A percentile compares a stretch with the other conserved stretches of the same genome.
Evolutionary conservation across 2,888 invertebrate genomes (phyloP).

Genomic region (Ceraclea dissimilis): DNA sequence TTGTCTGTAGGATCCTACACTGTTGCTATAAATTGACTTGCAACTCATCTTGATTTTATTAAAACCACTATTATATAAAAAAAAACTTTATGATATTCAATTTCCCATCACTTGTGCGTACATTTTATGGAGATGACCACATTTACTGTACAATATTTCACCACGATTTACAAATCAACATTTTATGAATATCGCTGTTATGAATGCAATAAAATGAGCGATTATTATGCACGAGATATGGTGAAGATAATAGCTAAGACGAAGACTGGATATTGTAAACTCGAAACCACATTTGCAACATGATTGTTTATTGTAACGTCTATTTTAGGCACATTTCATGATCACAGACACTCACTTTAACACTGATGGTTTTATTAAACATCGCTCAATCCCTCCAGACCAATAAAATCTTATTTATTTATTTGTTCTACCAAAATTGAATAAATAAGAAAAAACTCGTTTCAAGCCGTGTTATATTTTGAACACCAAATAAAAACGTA

Average conservation of each 20-base stretch:
- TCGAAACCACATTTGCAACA: neutral
- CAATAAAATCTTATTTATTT: too few relatives aligned
- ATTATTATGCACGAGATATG: neutral
- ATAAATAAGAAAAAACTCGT: too few relatives aligned
- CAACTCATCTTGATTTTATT: constrained; percentile 43
- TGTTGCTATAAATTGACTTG: constrained; percentile 50
- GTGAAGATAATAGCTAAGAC: neutral
- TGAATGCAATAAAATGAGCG: neutral
- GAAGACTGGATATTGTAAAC: neutral
- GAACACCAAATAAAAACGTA: too few relatives aligned
- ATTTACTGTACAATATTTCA: neutral
- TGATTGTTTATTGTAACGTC: neutral
- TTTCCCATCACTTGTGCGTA: neutral
- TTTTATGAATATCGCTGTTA: neutral
- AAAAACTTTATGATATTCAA: neutral
- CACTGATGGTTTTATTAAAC: too few relatives aligned
- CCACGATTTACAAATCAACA: neutral
- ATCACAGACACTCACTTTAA: neutral
- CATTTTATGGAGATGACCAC: neutral
- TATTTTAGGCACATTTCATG: neutral
- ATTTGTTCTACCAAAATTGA: too few relatives aligned
- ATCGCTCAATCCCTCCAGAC: too few relatives aligned
- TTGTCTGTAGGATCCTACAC: constrained; percentile 39
- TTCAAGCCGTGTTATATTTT: too few relatives aligned
- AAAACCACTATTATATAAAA: too few relatives aligned